A percentile compares a stretch with the other conserved stretches of the same genome.
Conservation (phyloP, 2,797 vertebrate species). For the Phrynocephalus forsythii region DNA sequence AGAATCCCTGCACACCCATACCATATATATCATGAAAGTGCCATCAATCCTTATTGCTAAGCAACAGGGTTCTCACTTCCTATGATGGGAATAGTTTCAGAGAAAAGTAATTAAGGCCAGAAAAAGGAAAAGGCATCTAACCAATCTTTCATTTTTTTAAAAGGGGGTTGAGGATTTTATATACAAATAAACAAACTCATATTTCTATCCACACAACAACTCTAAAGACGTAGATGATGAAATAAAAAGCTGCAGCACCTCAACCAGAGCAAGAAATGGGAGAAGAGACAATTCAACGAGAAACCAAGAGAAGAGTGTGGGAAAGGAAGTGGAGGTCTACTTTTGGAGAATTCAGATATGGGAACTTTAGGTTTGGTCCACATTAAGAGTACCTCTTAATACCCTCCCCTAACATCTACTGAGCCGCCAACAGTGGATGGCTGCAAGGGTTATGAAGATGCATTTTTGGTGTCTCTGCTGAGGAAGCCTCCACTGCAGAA, state of each 20-base stretch:
- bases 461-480: too few relatives aligned
- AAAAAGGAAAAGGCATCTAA: constrained; percentile 35
- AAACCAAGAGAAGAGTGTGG: not conserved
- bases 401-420: not conserved
- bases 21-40: not conserved
- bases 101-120: constrained; percentile 56
- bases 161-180: not conserved
- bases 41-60: constrained; percentile 66
- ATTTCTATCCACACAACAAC: not conserved
- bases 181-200: not conserved
- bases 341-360: not conserved
- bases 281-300: not conserved
- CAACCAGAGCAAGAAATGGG: too few relatives aligned
- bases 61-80: constrained; percentile 59
- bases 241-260: not conserved
- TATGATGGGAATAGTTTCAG: constrained; percentile 45
- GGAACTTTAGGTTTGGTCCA: not conserved
- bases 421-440: too few relatives aligned
- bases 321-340: not conserved
- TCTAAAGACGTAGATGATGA: not conserved
- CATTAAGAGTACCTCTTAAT: not conserved
- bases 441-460: not conserved
- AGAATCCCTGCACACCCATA: not conserved
- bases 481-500: not conserved
- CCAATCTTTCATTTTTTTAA: not conserved